Evolutionary conservation across 2,797 vertebrate species (phyloP).

Genomic region (Sciaenops ocellatus): DNA sequence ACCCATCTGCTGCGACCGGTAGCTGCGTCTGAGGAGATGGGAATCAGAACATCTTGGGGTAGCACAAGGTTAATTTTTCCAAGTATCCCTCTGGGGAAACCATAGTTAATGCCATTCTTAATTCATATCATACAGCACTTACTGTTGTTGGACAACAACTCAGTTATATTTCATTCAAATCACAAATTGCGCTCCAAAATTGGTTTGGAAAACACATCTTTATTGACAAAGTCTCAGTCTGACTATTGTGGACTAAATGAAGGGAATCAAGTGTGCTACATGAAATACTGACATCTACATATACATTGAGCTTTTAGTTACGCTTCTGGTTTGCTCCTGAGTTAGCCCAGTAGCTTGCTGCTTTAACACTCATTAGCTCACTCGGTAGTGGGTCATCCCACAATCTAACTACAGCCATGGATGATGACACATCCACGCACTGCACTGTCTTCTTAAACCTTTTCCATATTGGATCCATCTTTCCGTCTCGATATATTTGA

Average conservation of each 20-base stretch:
- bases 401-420: neutral
- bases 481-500: neutral
- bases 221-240: neutral
- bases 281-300: too few relatives aligned
- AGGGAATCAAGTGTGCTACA: neutral
- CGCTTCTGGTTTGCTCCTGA: neutral
- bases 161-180: neutral
- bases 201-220: neutral
- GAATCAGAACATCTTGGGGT: too few relatives aligned
- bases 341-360: neutral
- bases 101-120: neutral
- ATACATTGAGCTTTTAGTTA: neutral
- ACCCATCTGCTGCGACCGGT: too few relatives aligned
- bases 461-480: neutral
- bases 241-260: neutral
- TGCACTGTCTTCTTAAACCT: neutral
- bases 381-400: neutral
- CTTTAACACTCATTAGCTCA: neutral
- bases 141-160: neutral
- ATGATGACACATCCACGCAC: neutral
- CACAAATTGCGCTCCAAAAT: neutral
- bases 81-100: neutral
- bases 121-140: neutral
- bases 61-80: neutral
- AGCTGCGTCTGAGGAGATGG: too few relatives aligned